Conservation (phyloP, 1,140 invertebrate genomes). For the Manduca sexta region DNA sequence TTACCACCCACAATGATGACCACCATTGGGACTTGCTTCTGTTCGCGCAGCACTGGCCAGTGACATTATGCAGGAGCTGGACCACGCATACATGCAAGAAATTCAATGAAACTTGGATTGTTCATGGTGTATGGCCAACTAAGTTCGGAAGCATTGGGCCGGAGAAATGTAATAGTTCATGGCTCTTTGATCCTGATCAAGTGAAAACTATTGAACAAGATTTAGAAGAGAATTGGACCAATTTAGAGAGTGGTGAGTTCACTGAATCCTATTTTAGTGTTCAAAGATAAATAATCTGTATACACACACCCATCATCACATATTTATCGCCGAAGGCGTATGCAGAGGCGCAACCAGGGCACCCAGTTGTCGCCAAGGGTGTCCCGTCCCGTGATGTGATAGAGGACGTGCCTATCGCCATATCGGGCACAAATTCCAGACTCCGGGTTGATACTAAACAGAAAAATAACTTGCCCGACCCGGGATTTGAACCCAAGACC, state of each 20-base stretch:
- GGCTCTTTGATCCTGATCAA: constrained; percentile 76
- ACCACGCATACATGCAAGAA: constrained; percentile 76
- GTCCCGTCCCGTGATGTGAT: no score
- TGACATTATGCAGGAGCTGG: constrained; percentile 83
- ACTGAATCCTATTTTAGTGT: no score
- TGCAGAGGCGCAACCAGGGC: no score
- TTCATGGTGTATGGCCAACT: constrained; percentile 90
- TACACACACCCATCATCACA: no score
- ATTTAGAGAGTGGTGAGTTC: constrained; percentile 76
- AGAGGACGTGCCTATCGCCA: no score
- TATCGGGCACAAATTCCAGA: no score
- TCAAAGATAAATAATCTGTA: no score
- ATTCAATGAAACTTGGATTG: constrained; percentile 80
- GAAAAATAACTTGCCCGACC: no score
- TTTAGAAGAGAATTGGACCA: constrained; percentile 81
- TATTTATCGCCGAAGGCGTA: no score
- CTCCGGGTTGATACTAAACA: no score
- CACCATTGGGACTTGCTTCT: constrained; percentile 81
- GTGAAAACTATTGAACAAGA: constrained; percentile 76
- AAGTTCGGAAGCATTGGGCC: constrained; percentile 79
- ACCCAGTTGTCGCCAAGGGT: no score
- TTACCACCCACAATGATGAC: constrained; percentile 2
- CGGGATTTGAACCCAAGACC: no score
- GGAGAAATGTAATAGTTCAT: constrained; percentile 78
- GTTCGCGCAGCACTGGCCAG: constrained; percentile 88